Evolutionary conservation across 2,113 vertebrate genomes (phyloP).

Genomic region (Oxyruncus cristatus): DNA sequence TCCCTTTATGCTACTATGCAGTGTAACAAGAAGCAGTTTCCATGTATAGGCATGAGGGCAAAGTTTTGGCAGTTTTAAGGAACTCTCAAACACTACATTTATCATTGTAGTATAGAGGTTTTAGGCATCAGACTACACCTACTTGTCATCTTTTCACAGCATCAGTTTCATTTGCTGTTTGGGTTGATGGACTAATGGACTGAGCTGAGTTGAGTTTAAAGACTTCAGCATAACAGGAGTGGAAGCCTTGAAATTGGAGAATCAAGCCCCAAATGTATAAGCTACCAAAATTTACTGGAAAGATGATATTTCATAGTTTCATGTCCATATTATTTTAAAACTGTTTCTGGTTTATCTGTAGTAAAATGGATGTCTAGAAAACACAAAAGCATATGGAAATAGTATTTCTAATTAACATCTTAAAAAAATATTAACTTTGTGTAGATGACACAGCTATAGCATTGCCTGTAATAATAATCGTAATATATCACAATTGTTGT

Average conservation of each 20-base stretch:
- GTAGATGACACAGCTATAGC: background rate
- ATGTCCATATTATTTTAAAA: background rate
- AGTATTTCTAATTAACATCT: background rate
- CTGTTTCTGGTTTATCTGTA: background rate
- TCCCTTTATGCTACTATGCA: background rate
- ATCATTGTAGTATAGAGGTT: background rate
- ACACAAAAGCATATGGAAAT: background rate
- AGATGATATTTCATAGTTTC: background rate
- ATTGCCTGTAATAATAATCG: background rate
- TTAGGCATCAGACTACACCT: background rate
- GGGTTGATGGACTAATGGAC: background rate
- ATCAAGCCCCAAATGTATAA: background rate
- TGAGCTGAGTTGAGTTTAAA: too few species aligned
- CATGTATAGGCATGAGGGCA: background rate
- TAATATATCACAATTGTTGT: background rate
- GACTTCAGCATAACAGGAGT: background rate
- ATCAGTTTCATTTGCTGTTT: background rate
- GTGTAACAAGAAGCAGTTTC: background rate
- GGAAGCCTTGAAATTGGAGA: background rate
- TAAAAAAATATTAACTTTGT: background rate
- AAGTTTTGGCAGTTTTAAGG: background rate
- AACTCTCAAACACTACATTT: background rate
- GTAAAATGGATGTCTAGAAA: background rate
- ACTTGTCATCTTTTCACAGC: background rate
- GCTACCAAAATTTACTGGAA: background rate